Evolutionary conservation across 2,888 invertebrate species (phyloP), one percentile per base, ranked within the genome.

Genomic region (Sesia bembeciformis): DNA sequence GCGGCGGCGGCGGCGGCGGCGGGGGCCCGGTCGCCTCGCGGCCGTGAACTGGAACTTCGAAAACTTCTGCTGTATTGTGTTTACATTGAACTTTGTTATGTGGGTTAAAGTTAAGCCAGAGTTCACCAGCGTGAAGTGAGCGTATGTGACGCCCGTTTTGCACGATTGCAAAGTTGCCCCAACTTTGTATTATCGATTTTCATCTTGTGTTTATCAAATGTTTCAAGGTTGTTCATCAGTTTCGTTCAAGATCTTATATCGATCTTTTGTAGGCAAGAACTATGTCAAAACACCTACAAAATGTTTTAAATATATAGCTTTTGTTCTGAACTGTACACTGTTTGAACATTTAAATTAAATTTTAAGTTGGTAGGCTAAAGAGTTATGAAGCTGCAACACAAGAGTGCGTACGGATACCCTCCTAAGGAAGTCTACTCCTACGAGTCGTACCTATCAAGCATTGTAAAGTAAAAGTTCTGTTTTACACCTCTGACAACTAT

Each of bases 71-170:
- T 84, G 84, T 87, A 88, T 89, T 88, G 88, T 89, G 89, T 89
- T 89, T 89, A 88, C 88, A 88, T 86, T 86, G 81, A 89, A 89
- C 89, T 89, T 88, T 86, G 88, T 88, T 87, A 89, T 89, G 86
- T 89, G 88, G 89, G 89, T 89, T 89, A 89, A 89, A 89, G 89
- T 89, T 84, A 88, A 89, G 79, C 79, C 78, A 78, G 88, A 89
- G 88, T 89, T 88, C 86, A 81, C 73, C 74, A 73, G 71, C 84
- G 85, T 87, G 81, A 62, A 60, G 58, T 62, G 53, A 58, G 58
- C 61, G 58, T 61, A 54, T 87, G 88, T 86, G 85, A 74, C 78
- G 75, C 72, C 70, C 76, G 78, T 76, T 78, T 78, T 72, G 74
- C 82, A 83, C 82, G 73, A 84, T 86, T 81, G 81, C 79, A 78